Evolutionary conservation across 2,888 invertebrate genomes (phyloP).

Genomic region (Pristionchus entomophagus): DNA sequence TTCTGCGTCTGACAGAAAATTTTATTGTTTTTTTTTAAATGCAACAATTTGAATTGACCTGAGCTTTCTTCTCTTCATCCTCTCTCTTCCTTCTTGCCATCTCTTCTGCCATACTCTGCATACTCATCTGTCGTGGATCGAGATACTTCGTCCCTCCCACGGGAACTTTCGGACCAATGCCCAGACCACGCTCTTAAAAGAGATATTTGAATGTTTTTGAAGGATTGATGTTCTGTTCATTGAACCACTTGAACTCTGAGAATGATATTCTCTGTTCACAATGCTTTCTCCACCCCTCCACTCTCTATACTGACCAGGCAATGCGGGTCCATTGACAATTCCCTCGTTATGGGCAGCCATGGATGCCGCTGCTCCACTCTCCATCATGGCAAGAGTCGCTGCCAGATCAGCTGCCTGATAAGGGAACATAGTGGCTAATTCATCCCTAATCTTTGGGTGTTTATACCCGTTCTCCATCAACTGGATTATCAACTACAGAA

Average conservation of each 20-base stretch:
- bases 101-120: conserved; percentile 58
- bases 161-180: conserved; percentile 42
- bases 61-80: conserved; percentile 42
- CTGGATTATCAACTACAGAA: conserved; percentile 27
- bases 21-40: too few species aligned
- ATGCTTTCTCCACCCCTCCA: too few species aligned
- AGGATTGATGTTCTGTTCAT: neutral
- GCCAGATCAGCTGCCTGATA: conserved; percentile 60
- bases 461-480: neutral
- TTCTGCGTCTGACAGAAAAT: too few species aligned
- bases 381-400: conserved; percentile 70
- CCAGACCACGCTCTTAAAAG: conserved; percentile 44
- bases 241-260: too few species aligned
- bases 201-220: neutral
- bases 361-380: conserved; percentile 64
- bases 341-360: conserved; percentile 59
- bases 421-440: neutral
- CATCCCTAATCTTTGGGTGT: neutral
- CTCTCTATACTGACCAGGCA: conserved; percentile 50
- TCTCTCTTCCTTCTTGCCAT: conserved; percentile 53
- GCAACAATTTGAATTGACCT: too few species aligned
- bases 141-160: conserved; percentile 43
- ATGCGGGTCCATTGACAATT: conserved; percentile 53
- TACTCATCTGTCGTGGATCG: conserved; percentile 43
- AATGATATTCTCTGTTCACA: too few species aligned